Percentiles rank a stretch among this genome's conserved stretches.
phyloP scores from a whole-genome alignment of 37 sponge, comb jelly and placozoan genomes.

The Agelas oroides region DNA sequence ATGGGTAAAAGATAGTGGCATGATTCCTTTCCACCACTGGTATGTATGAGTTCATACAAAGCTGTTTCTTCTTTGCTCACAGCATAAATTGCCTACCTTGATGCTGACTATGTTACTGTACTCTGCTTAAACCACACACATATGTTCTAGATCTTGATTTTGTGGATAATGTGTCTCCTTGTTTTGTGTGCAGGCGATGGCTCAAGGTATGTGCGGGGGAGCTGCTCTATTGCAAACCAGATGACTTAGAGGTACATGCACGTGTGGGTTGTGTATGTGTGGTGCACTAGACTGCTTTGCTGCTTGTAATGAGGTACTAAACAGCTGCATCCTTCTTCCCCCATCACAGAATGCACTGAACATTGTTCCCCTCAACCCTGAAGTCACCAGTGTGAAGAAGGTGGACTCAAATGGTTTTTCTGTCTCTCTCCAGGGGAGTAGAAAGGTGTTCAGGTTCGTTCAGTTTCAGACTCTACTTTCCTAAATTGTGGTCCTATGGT shows the following conservation, averaged over 20 bases:
- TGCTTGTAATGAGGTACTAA: background rate
- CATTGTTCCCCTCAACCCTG: conserved; percentile 64
- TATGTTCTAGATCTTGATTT: too few species aligned
- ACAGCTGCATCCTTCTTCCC: background rate
- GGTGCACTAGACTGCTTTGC: too few species aligned
- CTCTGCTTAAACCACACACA: too few species aligned
- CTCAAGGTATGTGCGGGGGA: conserved; percentile 75
- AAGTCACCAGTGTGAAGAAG: conserved; percentile 45
- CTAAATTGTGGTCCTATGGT: background rate
- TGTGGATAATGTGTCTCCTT: too few species aligned
- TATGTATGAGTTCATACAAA: too few species aligned
- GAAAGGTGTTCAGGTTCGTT: conserved; percentile 55
- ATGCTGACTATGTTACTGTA: too few species aligned
- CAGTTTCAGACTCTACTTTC: background rate
- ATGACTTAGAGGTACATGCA: conserved; percentile 72
- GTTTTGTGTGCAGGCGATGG: conserved; percentile 55
- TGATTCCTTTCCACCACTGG: too few species aligned
- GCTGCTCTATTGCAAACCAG: conserved; percentile 78
- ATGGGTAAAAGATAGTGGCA: too few species aligned
- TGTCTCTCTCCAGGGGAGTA: conserved; percentile 30
- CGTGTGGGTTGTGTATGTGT: too few species aligned
- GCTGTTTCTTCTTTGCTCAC: too few species aligned
- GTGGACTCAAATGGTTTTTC: conserved; percentile 30
- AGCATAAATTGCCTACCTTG: too few species aligned
- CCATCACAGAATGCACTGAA: conserved; percentile 76